These are phyloP conservation scores for Euglossa dilemma DNA, from an alignment of 1,140 invertebrate genomes.

Conservation along the genomic window DNA sequence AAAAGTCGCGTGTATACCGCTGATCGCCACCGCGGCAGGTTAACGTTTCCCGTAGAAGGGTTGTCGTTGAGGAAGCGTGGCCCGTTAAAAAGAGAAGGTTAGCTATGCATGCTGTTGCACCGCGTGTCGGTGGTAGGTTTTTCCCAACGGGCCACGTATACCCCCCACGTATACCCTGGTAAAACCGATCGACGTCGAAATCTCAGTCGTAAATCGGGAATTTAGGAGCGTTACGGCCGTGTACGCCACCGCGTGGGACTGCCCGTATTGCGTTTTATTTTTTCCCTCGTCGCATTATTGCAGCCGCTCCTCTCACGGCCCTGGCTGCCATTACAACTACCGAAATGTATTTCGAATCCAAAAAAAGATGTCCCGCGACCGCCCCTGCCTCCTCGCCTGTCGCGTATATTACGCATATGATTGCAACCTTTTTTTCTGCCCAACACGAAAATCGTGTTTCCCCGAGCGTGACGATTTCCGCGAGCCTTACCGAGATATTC, in stretches of 20 bases:
- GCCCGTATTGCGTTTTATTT: constrained; percentile 14
- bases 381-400: too few species aligned
- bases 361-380: not conserved
- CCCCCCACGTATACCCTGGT: not conserved
- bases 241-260: too few species aligned
- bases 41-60: not conserved
- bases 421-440: not conserved
- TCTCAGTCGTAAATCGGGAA: constrained; percentile 7
- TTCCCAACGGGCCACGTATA: too few species aligned
- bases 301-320: not conserved
- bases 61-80: not conserved
- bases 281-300: not conserved
- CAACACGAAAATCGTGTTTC: not conserved
- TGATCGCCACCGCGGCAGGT: not conserved
- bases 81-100: too few species aligned
- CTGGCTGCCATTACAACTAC: not conserved
- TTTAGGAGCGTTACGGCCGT: not conserved
- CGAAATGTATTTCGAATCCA: not conserved
- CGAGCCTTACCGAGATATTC: not conserved
- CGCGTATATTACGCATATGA: not conserved
- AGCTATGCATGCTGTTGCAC: not conserved
- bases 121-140: not conserved
- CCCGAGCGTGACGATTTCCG: not conserved
- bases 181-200: not conserved
- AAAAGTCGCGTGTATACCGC: too few species aligned